Conservation (phyloP, 1,140 invertebrate genomes). For the Lysiphlebus fabarum region DNA sequence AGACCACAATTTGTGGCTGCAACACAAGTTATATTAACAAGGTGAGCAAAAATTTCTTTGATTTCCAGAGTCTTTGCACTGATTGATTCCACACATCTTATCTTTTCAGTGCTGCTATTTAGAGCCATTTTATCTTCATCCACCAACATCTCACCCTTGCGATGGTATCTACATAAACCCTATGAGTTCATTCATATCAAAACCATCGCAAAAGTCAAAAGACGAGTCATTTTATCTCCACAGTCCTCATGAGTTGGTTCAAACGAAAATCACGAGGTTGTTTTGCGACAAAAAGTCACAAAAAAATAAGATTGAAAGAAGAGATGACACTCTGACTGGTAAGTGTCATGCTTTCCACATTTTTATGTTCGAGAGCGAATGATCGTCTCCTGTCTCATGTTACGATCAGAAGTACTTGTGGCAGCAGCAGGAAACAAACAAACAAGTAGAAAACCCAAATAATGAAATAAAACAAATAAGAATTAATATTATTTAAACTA, state of each 20-base stretch:
- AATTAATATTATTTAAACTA: no score
- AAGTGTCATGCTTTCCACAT: constrained; percentile 42
- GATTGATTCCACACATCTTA: background rate
- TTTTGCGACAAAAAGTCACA: constrained; percentile 58
- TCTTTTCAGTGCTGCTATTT: constrained; percentile 43
- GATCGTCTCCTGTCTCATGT: background rate
- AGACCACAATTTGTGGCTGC: constrained; percentile 47
- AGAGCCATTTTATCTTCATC: constrained; percentile 55
- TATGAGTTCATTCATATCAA: constrained; percentile 59
- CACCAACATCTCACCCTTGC: constrained; percentile 57
- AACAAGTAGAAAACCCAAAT: no score
- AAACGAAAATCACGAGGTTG: constrained; percentile 74
- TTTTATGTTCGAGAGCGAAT: background rate
- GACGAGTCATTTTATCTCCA: constrained; percentile 81
- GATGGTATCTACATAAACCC: constrained; percentile 80
- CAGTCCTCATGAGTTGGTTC: constrained; percentile 71
- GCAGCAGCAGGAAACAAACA: no score
- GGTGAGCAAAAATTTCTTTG: constrained; percentile 28
- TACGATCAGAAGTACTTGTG: background rate
- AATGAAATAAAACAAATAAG: no score
- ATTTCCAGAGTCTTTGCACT: background rate
- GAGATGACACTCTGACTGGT: constrained; percentile 51
- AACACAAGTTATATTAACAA: constrained; percentile 44
- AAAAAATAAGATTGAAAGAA: constrained; percentile 38
- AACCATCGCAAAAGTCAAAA: constrained; percentile 41